A percentile compares a stretch with the other conserved stretches of the same genome.
Conservation (phyloP, 2,888 invertebrate genomes). For the Protophormia terraenovae region DNA sequence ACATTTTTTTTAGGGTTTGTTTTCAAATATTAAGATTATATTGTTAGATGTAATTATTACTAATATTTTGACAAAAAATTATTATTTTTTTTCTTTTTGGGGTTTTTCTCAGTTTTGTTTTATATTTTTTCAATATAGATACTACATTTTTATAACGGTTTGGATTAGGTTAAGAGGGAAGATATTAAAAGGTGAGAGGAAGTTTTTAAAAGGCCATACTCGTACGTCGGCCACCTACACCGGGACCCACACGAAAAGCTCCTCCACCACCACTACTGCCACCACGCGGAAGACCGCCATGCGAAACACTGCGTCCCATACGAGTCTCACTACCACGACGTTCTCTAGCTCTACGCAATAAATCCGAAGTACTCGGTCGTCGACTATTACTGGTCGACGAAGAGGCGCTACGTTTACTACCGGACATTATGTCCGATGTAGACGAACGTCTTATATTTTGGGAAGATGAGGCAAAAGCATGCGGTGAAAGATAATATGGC, state of each 20-base stretch:
- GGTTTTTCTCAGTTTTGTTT: constrained; percentile 19
- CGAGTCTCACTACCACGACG: constrained; percentile 79
- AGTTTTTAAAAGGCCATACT: constrained; percentile 80
- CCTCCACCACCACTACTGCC: constrained; percentile 73
- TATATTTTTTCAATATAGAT: constrained; percentile 6
- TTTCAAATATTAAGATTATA: constrained; percentile 24
- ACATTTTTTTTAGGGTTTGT: constrained; percentile 26
- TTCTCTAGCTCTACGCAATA: constrained; percentile 79
- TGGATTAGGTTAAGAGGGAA: neutral
- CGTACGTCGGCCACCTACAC: constrained; percentile 78
- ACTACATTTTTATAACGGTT: constrained; percentile 21
- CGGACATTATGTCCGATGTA: constrained; percentile 79
- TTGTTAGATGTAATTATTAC: constrained; percentile 18
- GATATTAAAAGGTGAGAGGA: neutral
- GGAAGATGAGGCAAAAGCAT: constrained; percentile 70
- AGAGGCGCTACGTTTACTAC: constrained; percentile 74
- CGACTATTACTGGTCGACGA: constrained; percentile 75
- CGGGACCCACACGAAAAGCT: constrained; percentile 73
- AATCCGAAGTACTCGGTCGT: constrained; percentile 80
- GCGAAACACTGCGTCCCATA: constrained; percentile 80
- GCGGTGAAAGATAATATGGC: constrained; percentile 79
- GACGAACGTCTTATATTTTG: constrained; percentile 80
- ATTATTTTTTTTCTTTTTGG: neutral
- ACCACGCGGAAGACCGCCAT: constrained; percentile 78
- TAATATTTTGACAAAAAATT: constrained; percentile 28